A percentile compares a stretch with the other conserved stretches of the same genome.
These are phyloP conservation scores for Nemotelus nigrinus DNA, from an alignment of 2,888 invertebrate genomes.

Conservation along the genomic window DNA sequence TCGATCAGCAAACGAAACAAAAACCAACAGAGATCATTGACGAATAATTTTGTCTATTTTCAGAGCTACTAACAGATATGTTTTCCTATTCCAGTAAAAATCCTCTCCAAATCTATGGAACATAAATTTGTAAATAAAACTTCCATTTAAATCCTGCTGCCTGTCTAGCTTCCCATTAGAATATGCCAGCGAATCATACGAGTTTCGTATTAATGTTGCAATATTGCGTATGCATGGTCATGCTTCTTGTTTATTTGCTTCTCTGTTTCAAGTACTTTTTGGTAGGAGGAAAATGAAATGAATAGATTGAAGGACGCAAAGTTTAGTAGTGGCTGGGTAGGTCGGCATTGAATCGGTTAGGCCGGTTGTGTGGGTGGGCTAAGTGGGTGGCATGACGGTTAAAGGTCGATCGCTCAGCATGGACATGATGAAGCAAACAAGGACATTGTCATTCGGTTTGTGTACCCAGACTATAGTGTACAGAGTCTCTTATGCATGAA, in stretches of 20 bases:
- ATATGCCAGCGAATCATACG: constrained; percentile 6
- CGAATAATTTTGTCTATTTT: constrained; percentile 2
- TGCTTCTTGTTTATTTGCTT: constrained; percentile 41
- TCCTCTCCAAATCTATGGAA: constrained; percentile 25
- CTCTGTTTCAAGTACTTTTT: constrained; percentile 26
- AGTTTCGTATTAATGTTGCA: constrained; percentile 37
- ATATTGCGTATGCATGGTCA: constrained; percentile 42
- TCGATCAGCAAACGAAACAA: background rate
- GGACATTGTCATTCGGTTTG: constrained; percentile 35
- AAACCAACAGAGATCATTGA: background rate
- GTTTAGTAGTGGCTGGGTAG: background rate
- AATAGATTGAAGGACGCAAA: background rate
- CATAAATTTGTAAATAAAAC: constrained; percentile 43
- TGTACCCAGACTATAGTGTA: constrained; percentile 28
- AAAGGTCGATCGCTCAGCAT: constrained; percentile 34
- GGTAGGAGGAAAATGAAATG: background rate
- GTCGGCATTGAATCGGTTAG: background rate
- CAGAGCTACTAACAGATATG: background rate
- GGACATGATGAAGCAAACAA: constrained; percentile 33
- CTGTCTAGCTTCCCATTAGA: constrained; percentile 8
- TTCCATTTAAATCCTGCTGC: constrained; percentile 28
- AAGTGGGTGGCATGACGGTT: background rate
- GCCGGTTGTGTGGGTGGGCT: background rate
- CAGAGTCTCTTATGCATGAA: constrained; percentile 6
- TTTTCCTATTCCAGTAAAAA: constrained; percentile 18